A percentile compares a stretch with the other conserved stretches of the same genome.
These are phyloP conservation scores for Falco naumanni DNA, from an alignment of 2,797 vertebrate genomes.

Conservation along the genomic window DNA sequence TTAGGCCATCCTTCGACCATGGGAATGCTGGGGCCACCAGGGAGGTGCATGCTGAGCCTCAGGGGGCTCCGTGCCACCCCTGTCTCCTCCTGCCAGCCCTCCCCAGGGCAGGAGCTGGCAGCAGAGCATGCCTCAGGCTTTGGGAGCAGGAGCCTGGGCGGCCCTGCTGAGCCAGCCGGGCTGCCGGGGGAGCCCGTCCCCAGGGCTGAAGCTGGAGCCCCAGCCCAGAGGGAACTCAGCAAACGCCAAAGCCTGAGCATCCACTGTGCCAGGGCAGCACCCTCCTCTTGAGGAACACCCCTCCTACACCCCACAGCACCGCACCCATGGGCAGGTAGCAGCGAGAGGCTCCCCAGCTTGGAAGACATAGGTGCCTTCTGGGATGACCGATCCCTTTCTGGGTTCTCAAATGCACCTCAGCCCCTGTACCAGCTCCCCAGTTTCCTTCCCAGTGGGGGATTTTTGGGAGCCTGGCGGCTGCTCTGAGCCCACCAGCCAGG, in stretches of 20 bases:
- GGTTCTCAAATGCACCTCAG: not conserved
- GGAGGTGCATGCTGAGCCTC: not conserved
- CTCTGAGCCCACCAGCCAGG: not conserved
- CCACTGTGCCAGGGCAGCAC: not conserved
- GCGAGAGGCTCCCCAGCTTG: not conserved
- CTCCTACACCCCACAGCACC: not conserved
- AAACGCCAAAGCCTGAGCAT: not conserved
- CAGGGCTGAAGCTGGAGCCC: not conserved
- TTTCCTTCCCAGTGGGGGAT: not conserved
- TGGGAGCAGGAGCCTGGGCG: not conserved
- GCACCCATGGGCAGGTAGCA: not conserved
- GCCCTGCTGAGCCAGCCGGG: not conserved
- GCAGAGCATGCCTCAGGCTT: not conserved
- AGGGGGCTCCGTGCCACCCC: not conserved
- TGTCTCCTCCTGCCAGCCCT: not conserved
- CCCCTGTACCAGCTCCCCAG: not conserved
- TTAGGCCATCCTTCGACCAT: rapidly evolving
- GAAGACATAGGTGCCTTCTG: not conserved
- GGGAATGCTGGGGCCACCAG: not conserved
- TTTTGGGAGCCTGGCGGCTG: not conserved
- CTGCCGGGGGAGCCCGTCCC: not conserved
- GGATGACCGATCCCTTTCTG: not conserved
- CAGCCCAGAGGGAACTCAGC: not conserved
- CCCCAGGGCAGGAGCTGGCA: not conserved
- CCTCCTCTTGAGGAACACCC: not conserved